Base-by-base conservation (phyloP, 1,140 invertebrate species). In the Dreissena rostriformis region DNA sequence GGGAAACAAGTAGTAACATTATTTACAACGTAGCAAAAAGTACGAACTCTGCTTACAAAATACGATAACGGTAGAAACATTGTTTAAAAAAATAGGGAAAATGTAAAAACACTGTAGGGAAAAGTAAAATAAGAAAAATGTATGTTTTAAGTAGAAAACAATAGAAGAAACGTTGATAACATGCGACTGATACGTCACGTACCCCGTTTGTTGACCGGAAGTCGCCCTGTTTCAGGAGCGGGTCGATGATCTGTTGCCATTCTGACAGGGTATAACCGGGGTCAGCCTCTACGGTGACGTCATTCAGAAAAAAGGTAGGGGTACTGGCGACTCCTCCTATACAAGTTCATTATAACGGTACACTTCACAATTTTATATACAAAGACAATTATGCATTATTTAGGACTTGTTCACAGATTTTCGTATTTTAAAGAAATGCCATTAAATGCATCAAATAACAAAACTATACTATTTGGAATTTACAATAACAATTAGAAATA, bases 221-320 rank as follows among this genome's bases (percentile, higher is more conserved):
- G 95, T 95, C 77, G 97, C 97, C 19, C 98, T 98, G 93, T 96
- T 98, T 28, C 6, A 91, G 55, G 7, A 92, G 53, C 67, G 87
- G 86, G 65, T 90, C 88, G 29, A 91, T 88, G 1, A 91, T 76
- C 70, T 90, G 72, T 39, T 70, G 77, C 91, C 91, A 91, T 14
- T 91, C 85, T 8, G 57, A 39, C 0, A 88, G 67, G 10, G 86
- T 88, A 89, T 89, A 91, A 10, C 76, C 53, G 10, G 84, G 67
- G 26, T 90, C 90, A 0, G 88, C 88, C 5, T 49, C 63, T 14
- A 91, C 86, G 15, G 79, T 53, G 26, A 91, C 85, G 78, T 89
- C 91, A 75, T 91, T 91, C 10, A 91, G 15, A 67, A 90, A 86
- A 53, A 90, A 90, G 11, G 84, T 86, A 1, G 87, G 88, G 0